These are phyloP conservation scores for Mionectes olivaceus DNA, from an alignment of 2,797 vertebrate species.

Conservation along the genomic window DNA sequence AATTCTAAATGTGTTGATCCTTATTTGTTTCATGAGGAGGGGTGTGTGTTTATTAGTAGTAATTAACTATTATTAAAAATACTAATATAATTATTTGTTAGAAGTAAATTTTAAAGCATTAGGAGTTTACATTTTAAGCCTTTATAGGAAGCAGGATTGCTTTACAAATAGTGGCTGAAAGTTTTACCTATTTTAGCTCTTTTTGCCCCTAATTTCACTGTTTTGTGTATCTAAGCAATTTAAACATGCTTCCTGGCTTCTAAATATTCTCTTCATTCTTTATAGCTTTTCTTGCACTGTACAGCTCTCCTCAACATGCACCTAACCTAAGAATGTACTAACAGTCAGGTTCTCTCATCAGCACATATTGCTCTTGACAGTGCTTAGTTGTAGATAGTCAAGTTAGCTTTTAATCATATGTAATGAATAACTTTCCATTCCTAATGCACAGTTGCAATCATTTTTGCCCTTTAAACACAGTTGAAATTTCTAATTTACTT, in stretches of 20 bases:
- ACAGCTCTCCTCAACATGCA: background rate
- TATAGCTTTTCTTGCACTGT: background rate
- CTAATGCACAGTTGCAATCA: background rate
- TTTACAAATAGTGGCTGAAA: background rate
- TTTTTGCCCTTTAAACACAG: background rate
- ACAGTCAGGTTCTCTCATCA: background rate
- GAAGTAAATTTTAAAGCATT: background rate
- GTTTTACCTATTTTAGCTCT: background rate
- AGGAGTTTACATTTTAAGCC: background rate
- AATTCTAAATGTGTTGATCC: background rate
- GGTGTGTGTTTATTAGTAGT: background rate
- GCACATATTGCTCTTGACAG: background rate
- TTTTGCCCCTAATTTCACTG: background rate
- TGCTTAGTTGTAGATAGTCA: constrained; percentile 8
- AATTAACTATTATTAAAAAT: background rate
- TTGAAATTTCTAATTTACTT: background rate
- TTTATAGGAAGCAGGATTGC: background rate
- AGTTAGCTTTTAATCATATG: background rate
- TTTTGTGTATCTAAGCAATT: background rate
- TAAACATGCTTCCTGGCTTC: background rate
- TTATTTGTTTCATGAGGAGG: background rate
- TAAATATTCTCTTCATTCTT: background rate
- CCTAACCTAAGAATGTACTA: background rate
- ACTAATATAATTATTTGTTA: background rate
- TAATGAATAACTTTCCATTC: background rate